Evolutionary conservation across 1,140 invertebrate species (phyloP).

Genomic region (Drosophila parvula): DNA sequence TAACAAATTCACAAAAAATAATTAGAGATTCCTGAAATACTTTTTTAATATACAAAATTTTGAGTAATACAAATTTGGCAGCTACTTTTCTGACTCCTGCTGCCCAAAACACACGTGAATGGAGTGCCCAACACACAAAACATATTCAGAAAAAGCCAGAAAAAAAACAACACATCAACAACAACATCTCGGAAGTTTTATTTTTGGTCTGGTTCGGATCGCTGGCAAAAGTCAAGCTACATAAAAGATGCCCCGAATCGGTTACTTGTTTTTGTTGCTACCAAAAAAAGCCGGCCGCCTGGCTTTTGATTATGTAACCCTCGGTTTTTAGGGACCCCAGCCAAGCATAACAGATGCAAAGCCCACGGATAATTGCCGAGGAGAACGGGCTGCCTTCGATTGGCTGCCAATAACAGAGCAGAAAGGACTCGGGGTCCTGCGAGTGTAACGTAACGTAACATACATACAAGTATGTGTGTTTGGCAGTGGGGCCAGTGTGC

Average conservation of each 20-base stretch:
- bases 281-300: conserved; percentile 22
- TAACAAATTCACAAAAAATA: no score
- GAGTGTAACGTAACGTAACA: not conserved
- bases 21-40: no score
- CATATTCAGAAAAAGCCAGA: conserved; percentile 6
- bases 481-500: not conserved
- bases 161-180: conserved; percentile 5
- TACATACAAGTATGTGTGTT: conserved; percentile 5
- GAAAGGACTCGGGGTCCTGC: conserved; percentile 25
- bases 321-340: conserved; percentile 28
- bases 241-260: conserved; percentile 53
- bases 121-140: conserved; percentile 11
- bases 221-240: conserved; percentile 45
- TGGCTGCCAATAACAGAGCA: conserved; percentile 69
- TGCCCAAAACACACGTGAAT: conserved; percentile 23
- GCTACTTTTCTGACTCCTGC: not conserved
- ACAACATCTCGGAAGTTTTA: conserved; percentile 55
- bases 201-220: conserved; percentile 51
- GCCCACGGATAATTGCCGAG: conserved; percentile 60
- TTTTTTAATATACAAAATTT: no score
- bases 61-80: not conserved
- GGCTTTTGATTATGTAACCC: conserved; percentile 69
- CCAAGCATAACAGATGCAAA: conserved; percentile 48
- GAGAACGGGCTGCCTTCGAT: conserved; percentile 39
- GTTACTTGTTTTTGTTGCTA: conserved; percentile 51